Conservation (phyloP, 2,113 vertebrate genomes). For the Scomber scombrus region DNA sequence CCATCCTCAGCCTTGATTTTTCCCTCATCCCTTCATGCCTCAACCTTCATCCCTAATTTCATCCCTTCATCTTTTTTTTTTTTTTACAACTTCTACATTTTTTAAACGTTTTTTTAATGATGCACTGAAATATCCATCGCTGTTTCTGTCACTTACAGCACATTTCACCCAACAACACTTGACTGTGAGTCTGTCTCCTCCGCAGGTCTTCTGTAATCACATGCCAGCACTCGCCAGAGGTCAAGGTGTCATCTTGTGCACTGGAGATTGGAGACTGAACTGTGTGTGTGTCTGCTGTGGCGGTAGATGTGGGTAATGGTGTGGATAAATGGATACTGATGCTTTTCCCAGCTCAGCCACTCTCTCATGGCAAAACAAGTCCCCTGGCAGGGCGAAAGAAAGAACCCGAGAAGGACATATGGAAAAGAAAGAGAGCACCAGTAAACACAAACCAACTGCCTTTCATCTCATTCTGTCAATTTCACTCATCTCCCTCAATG, state of each 20-base stretch:
- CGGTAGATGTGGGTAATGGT: slow-evolving; percentile 65
- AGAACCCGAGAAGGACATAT: background rate
- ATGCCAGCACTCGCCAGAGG: slow-evolving; percentile 45
- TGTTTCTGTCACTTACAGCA: background rate
- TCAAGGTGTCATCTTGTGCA: slow-evolving; percentile 40
- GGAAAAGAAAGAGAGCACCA: background rate
- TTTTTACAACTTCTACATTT: background rate
- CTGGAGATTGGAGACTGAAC: slow-evolving; percentile 31
- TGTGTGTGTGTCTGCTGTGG: slow-evolving; percentile 11
- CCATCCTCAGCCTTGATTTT: no score
- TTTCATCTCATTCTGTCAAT: slow-evolving; percentile 36
- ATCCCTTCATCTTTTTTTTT: no score
- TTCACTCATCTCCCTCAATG: slow-evolving; percentile 11
- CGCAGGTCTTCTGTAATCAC: slow-evolving; percentile 36
- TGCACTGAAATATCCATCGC: background rate
- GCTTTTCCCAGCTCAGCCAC: slow-evolving; percentile 48
- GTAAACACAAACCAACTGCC: background rate
- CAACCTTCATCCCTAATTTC: no score
- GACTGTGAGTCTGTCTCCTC: slow-evolving; percentile 13
- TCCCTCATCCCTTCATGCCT: no score
- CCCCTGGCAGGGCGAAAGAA: slow-evolving; percentile 19
- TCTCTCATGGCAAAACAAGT: slow-evolving; percentile 39
- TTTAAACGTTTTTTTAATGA: background rate
- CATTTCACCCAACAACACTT: background rate
- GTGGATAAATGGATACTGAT: slow-evolving; percentile 74